Conservation (phyloP, 64 coral and sea anemone species). For the Trachythela sp. region DNA sequence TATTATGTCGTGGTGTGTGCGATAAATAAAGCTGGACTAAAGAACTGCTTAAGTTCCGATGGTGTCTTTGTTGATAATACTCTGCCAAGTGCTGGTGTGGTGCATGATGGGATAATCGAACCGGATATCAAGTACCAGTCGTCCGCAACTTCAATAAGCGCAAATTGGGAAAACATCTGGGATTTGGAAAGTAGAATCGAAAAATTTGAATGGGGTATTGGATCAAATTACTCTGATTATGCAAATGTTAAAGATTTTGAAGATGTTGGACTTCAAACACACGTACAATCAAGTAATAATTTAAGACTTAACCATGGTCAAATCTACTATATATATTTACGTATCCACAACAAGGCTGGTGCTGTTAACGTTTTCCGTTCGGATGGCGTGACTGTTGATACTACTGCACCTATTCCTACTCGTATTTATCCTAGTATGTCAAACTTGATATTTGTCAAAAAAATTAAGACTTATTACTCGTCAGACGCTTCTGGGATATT, state of each 20-base stretch:
- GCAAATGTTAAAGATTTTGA: background rate
- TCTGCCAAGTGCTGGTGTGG: slow-evolving; percentile 63
- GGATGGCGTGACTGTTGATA: background rate
- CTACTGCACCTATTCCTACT: slow-evolving; percentile 50
- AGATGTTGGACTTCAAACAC: background rate
- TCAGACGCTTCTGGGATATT: slow-evolving; percentile 18
- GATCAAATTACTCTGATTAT: slow-evolving; percentile 18
- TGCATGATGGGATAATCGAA: slow-evolving; percentile 85
- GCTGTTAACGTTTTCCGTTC: background rate
- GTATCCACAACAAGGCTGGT: background rate
- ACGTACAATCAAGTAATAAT: background rate
- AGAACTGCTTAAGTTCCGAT: slow-evolving; percentile 63
- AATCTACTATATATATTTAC: background rate
- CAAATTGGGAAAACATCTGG: slow-evolving; percentile 94
- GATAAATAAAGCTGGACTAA: slow-evolving; percentile 69
- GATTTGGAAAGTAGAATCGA: slow-evolving; percentile 70
- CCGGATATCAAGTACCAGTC: slow-evolving; percentile 83
- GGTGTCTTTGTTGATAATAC: slow-evolving; percentile 75
- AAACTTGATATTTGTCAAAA: slow-evolving; percentile 40
- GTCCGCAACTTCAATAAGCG: slow-evolving; percentile 51
- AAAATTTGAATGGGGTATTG: slow-evolving; percentile 83
- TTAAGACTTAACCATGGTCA: slow-evolving; percentile 17
- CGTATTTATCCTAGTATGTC: slow-evolving; percentile 41
- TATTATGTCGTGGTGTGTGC: slow-evolving; percentile 91
- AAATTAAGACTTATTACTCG: slow-evolving; percentile 47